Base-by-base conservation (phyloP, 2,113 vertebrate species). In the Seriola dumerili region DNA sequence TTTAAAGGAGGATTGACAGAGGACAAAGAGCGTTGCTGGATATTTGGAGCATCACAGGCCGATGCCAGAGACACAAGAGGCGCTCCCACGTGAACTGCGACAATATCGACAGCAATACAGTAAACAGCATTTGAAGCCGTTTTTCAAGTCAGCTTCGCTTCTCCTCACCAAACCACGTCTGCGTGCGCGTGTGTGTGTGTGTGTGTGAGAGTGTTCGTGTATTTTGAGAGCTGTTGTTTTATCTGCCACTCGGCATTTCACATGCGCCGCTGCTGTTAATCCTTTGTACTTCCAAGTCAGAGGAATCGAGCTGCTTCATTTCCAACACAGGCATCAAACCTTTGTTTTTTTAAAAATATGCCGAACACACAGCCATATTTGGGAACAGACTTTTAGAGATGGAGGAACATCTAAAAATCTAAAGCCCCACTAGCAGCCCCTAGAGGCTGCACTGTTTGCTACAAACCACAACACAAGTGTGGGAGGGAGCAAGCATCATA, bases 101-200 rank as follows among this genome's bases (percentile, higher is more conserved):
- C 69, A 82, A 84, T 69, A 86, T 73, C 6, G 66, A 87, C 78
- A 74, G 81, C 19, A 59, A 46, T 54, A 83, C 63, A 80, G 79
- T 84, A 89, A 92, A 92, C 83, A 67, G 72, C 63, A 58, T 75
- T 77, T 81, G 78, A 92, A 86, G 81, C 11, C n/a, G 59, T 70
- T 73, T 85, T 91, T 91, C 62, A 81, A 85, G 78, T 65, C 52
- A 34, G 32, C 68, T 84, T 83, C 34, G 57, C 73, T 61, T 76
- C 14, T n/a, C 12, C n/a, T 66, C 38, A 44, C 63, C 13, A 80
- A 79, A 63, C 34, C 5, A 19, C 1, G 14, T 29, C 29, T 16
- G n/a, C 72, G 32, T 61, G 44, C 17, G 52, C 65, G 44, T 19
- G 50, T 68, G 66, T 46, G 23, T 44, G 42, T 19, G 50, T 64